Evolutionary conservation across 1,140 invertebrate species (phyloP).

Genomic region (Zaprionus ornatus): DNA sequence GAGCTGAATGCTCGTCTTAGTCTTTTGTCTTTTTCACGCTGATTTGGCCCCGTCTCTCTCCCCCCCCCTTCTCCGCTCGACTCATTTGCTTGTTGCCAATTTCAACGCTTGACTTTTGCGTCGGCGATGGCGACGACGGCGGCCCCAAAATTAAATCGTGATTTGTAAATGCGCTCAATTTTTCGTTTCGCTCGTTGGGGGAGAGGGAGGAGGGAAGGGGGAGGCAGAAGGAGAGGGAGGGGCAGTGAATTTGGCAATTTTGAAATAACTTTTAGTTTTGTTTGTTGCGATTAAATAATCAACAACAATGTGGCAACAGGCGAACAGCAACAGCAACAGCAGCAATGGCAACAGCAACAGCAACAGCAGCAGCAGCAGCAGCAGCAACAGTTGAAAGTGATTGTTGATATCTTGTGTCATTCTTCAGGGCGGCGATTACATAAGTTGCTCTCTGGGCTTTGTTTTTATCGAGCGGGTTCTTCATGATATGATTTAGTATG

Average conservation of each 20-base stretch:
- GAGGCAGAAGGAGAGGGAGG: neutral
- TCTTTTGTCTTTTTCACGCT: constrained; percentile 77
- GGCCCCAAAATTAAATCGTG: constrained; percentile 73
- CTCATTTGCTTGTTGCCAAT: constrained; percentile 81
- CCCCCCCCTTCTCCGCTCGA: neutral
- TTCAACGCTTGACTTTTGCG: constrained; percentile 72
- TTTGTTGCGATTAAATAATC: constrained; percentile 72
- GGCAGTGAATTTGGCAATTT: constrained; percentile 67
- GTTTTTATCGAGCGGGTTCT: constrained; percentile 10
- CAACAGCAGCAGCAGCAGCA: neutral
- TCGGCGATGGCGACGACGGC: constrained; percentile 17
- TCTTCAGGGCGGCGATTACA: constrained; percentile 20
- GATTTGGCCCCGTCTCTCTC: constrained; percentile 13
- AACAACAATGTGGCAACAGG: constrained; percentile 64
- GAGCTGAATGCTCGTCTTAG: constrained; percentile 38
- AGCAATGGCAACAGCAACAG: neutral
- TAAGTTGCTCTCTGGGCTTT: constrained; percentile 10
- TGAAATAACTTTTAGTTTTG: constrained; percentile 68
- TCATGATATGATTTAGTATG: constrained; percentile 5
- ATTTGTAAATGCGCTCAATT: constrained; percentile 81
- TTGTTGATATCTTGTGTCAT: constrained; percentile 49
- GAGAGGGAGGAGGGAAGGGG: neutral
- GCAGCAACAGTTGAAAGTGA: constrained; percentile 44
- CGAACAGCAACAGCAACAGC: constrained; percentile 16
- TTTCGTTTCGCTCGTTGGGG: constrained; percentile 59